Base-by-base conservation (phyloP, 2,797 vertebrate species). In the Diglossa cyanea region DNA sequence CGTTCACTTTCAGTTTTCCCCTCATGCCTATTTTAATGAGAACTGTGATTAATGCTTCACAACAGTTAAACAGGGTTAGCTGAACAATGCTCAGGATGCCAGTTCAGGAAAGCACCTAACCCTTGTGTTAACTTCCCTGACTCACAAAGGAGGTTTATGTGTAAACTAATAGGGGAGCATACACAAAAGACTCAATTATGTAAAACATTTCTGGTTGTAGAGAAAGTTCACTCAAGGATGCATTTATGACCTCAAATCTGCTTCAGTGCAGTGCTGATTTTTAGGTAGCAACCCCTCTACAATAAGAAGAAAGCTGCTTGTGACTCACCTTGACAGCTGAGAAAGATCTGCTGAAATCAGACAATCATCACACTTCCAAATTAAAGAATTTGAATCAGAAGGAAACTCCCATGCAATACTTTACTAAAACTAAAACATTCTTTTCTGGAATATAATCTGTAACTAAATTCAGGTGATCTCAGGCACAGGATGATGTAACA, bases 51-150 rank as follows among this genome's bases (percentile, higher is more conserved):
- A 89, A 79, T 31, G 58, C 7, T 82, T 63, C 54, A 37, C 15
- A 87, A 55, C 24, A 40, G 21, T 68, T 67, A 35, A 72, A 63
- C 23, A 44, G 9, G 5, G 8, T 24, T 51, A 26, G 39, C 11
- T 60, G 35, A 42, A 23, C 55, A 83, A 28, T n/a, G 47, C 33
- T 72, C 37, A 70, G 17, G 11, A 73, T n/a, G 44, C 4, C 42
- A 61, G 50, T 21, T 45, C 74, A 93, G 62, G 45, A 90, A 90
- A 93, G 44, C 53, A 84, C 30, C 68, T 83, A 76, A 76, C 50
- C 53, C 53, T 77, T 25, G 13, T 45, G 54, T 58, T 63, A 79
- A 33, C 11, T 50, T 79, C 24, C 23, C 30, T 68, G 42, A 35
- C 39, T 51, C 61, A 73, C 18, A 81, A 61, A 87, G 42, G 12